Base-by-base conservation (phyloP, 2,113 vertebrate species). In the Myotis brandtii region DNA sequence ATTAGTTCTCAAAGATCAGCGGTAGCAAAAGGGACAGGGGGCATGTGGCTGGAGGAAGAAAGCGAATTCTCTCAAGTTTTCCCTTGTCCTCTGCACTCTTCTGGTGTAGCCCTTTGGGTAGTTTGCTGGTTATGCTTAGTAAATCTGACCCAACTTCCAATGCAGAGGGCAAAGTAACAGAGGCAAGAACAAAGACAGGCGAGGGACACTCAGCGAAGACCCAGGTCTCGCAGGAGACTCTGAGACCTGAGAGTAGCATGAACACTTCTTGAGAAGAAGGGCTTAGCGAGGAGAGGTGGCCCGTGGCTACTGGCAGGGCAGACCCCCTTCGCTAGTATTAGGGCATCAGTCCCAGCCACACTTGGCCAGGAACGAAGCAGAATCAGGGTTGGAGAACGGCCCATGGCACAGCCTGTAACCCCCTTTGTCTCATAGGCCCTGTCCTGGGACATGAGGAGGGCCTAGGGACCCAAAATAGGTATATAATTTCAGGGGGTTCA, bases 1-100 rank as follows among this genome's bases (percentile, higher is more conserved):
- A 99, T 97, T 97, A 98, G 93, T 98, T 98, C 97, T 96, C 43
- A 40, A 88, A 40, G 43, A 97, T 96, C 90, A 66, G 75, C 96
- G 97, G 97, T 96, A 96, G 96, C 96, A 96, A 97, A 98, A 72
- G 1, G 32, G 90, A 73, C 27, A n/a, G 93, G 88, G 52, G 54
- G 34, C 62, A 59, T 70, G 32, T 89, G 56, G 25, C 16, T 62
- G 62, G 48, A 54, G 77, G 46, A 97, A 93, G 96, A 81, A 95
- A 83, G 40, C 0, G 12, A 50, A 70, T 95, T 94, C 80, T 94
- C 69, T 43, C 10, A 72, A 90, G 66, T 92, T 73, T 90, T 72
- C n/a, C 9, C 9, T 75, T 34, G 17, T 79, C 75, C 12, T 80
- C 96, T 82, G 77, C 84, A 2, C 85, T 86, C 79, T 43, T 25